Evolutionary conservation across 2,797 vertebrate genomes (phyloP), one percentile per base, ranked within the genome.

Genomic region (Harpagifer antarcticus): DNA sequence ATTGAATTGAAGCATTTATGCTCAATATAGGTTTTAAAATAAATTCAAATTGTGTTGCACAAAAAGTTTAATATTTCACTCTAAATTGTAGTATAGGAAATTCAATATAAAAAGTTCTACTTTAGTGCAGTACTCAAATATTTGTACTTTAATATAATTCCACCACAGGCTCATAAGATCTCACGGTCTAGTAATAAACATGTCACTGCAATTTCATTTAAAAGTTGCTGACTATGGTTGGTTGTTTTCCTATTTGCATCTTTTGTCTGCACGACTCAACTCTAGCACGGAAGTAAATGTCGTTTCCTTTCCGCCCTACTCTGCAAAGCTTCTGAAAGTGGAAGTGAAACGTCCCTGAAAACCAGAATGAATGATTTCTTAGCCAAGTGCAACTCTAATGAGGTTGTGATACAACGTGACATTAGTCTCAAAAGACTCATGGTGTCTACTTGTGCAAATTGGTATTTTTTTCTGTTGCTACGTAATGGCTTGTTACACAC

Each of bases 321-420:
- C 16, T 78, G 68, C 59, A 17, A 3, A 69, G 59, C 31, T 69
- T 57, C 63, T 74, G 78, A 89, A 92, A 91, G 88, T 92, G 88
- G 93, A 93, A 92, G 87, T 88, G 86, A 88, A 88, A 90, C 53
- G 1, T 64, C 75, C 74, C 82, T 88, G 77, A 82, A 56, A 77
- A 79, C 45, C 33, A 0, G 57, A 66, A 72, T 73, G 81, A 63
- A 72, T 79, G 53, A 53, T 57, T 15, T 60, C 31, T 76, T 72
- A 57, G 68, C 55, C 75, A 81, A 79, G 64, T 75, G 68, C 27
- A 23, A 6, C 43, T 55, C 27, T 65, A 40, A 20, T 82, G 72
- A 78, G 78, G 61, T 12, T 23, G 64, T 75, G 47, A 79, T 16
- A 53, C 72, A 80, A 62, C 19, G 13, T 78, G 40, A 15, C 11